A percentile compares a stretch with the other conserved stretches of the same genome.
These are phyloP conservation scores for Plecotus auritus DNA, from an alignment of 2,113 vertebrate species.

Conservation along the genomic window DNA sequence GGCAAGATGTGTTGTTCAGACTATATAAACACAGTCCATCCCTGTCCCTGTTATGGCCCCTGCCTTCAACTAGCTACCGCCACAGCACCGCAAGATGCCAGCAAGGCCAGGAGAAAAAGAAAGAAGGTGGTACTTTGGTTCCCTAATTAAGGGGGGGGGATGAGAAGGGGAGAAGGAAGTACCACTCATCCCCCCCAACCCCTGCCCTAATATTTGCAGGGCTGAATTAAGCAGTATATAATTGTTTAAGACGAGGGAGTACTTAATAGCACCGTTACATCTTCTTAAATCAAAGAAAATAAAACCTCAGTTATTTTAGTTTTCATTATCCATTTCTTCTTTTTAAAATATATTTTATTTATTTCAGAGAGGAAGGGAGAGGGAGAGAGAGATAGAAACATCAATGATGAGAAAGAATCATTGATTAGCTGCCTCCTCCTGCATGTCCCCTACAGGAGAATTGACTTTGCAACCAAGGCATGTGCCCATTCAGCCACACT, in stretches of 20 bases:
- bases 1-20: background rate
- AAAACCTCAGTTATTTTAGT: background rate
- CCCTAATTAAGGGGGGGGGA: rapidly evolving
- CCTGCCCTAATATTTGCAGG: background rate
- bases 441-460: too few species aligned
- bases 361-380: too few species aligned
- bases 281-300: background rate
- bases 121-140: rapidly evolving
- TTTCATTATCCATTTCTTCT: background rate
- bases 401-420: too few species aligned
- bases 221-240: background rate
- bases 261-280: background rate
- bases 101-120: background rate
- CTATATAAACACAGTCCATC: background rate
- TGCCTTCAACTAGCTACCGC: background rate
- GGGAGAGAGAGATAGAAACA: too few species aligned
- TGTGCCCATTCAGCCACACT: too few species aligned
- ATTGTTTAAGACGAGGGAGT: background rate
- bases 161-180: background rate
- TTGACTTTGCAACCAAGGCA: too few species aligned
- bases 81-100: background rate
- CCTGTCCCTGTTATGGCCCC: rapidly evolving
- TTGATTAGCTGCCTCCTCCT: too few species aligned
- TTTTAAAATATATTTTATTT: too few species aligned
- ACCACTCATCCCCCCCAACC: rapidly evolving